Percentiles rank a stretch among this genome's conserved stretches.
Conservation (phyloP, 2,888 invertebrate genomes). For the Sycophila texana region DNA sequence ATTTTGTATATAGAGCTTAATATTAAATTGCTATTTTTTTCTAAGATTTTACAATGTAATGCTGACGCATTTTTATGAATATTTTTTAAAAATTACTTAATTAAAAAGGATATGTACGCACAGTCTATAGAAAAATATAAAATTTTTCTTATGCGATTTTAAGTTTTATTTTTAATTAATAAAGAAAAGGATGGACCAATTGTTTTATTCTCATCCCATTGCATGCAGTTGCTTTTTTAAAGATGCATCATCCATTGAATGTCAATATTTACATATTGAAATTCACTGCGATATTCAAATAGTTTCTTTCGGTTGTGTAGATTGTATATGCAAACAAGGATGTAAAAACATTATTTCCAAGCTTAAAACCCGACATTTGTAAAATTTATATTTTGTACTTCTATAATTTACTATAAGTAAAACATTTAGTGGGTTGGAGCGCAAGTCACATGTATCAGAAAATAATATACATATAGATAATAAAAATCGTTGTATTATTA, state of each 20-base stretch:
- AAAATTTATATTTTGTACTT: slow-evolving; percentile 52
- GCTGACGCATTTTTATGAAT: slow-evolving; percentile 10
- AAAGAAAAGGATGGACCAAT: slow-evolving; percentile 25
- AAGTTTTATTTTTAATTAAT: neutral
- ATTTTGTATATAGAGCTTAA: slow-evolving; percentile 47
- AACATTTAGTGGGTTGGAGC: slow-evolving; percentile 56
- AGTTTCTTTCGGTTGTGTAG: slow-evolving; percentile 14
- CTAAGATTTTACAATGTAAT: neutral
- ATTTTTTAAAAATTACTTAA: slow-evolving; percentile 16
- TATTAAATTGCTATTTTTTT: slow-evolving; percentile 23
- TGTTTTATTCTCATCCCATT: neutral
- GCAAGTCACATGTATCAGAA: slow-evolving; percentile 58
- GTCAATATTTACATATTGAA: slow-evolving; percentile 2
- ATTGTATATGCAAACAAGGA: slow-evolving; percentile 44
- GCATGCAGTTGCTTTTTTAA: slow-evolving; percentile 9
- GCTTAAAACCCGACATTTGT: slow-evolving; percentile 36
- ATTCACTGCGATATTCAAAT: neutral
- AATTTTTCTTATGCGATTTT: slow-evolving; percentile 1
- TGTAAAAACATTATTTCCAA: slow-evolving; percentile 41
- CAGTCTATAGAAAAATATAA: neutral
- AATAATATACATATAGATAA: slow-evolving; percentile 56
- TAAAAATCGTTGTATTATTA: slow-evolving; percentile 64
- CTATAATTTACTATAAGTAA: slow-evolving; percentile 53
- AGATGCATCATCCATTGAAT: neutral
- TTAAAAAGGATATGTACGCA: neutral